Percentiles rank a stretch among this genome's conserved stretches.
Conservation (phyloP, 2,797 vertebrate species). For the Valencia hispanica region DNA sequence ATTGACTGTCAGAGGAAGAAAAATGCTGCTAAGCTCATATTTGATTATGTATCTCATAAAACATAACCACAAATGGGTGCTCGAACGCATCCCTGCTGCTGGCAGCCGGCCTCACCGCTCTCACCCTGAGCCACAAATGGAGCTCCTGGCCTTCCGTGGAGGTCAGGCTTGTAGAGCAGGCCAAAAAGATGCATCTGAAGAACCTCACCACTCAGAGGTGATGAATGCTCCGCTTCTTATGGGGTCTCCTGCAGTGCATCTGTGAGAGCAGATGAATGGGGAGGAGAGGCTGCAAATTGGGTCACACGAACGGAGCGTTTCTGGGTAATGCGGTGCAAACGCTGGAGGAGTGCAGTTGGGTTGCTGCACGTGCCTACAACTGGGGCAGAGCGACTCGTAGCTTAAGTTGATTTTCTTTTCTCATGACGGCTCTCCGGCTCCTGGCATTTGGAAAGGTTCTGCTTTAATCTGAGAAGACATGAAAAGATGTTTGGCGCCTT, state of each 20-base stretch:
- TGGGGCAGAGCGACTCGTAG: constrained; percentile 57
- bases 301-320: constrained; percentile 70
- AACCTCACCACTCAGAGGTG: constrained; percentile 67
- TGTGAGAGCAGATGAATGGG: constrained; percentile 78
- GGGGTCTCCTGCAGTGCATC: constrained; percentile 69
- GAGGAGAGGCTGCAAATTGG: constrained; percentile 76
- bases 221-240: constrained; percentile 70
- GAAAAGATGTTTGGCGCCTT: neutral
- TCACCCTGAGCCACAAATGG: constrained; percentile 63
- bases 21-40: constrained; percentile 52
- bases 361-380: constrained; percentile 65
- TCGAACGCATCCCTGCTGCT: constrained; percentile 51
- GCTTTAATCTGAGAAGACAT: constrained; percentile 25
- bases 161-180: constrained; percentile 46
- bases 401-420: constrained; percentile 30
- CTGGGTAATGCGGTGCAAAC: constrained; percentile 76
- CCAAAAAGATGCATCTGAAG: constrained; percentile 52
- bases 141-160: constrained; percentile 58
- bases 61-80: constrained; percentile 48
- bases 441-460: constrained; percentile 32
- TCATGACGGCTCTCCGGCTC: constrained; percentile 14
- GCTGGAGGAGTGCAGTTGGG: constrained; percentile 68
- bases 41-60: constrained; percentile 64
- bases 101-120: constrained; percentile 45
- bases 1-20: constrained; percentile 55